Conservation (phyloP, 2,113 vertebrate genomes). For the Laticauda laticaudata region DNA sequence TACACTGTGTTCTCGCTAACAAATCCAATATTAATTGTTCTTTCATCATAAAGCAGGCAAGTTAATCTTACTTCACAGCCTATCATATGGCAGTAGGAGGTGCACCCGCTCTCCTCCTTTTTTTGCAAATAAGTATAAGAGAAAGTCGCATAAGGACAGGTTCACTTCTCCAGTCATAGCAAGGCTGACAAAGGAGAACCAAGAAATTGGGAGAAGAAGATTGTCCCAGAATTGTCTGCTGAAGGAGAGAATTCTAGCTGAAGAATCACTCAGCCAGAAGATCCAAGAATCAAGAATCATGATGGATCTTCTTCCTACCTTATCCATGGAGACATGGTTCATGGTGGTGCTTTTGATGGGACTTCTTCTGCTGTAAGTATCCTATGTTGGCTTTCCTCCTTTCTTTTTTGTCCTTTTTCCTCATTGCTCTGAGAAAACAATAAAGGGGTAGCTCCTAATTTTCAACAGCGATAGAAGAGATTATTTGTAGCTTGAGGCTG, state of each 20-base stretch:
- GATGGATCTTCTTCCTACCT: conserved; percentile 53
- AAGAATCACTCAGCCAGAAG: neutral
- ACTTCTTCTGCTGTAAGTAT: conserved; percentile 37
- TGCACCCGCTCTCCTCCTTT: neutral
- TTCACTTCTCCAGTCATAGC: neutral
- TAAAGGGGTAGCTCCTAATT: too few species aligned
- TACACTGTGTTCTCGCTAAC: neutral
- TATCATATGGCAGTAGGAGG: neutral
- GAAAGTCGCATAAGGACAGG: neutral
- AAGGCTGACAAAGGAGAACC: neutral
- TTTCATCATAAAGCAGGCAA: neutral
- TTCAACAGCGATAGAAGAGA: neutral
- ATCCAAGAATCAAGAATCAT: neutral
- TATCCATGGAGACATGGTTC: conserved; percentile 53
- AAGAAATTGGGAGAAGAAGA: rapidly evolving
- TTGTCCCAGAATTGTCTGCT: neutral
- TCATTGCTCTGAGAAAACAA: neutral
- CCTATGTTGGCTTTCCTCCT: neutral
- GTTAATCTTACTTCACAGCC: neutral
- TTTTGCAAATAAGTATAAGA: neutral
- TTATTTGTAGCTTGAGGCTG: neutral
- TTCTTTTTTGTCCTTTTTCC: neutral
- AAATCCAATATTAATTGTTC: neutral
- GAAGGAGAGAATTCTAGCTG: neutral
- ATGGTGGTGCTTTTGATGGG: neutral